These are phyloP conservation scores for Philotrypesis tridentata DNA, from an alignment of 1,140 invertebrate species.

Conservation along the genomic window DNA sequence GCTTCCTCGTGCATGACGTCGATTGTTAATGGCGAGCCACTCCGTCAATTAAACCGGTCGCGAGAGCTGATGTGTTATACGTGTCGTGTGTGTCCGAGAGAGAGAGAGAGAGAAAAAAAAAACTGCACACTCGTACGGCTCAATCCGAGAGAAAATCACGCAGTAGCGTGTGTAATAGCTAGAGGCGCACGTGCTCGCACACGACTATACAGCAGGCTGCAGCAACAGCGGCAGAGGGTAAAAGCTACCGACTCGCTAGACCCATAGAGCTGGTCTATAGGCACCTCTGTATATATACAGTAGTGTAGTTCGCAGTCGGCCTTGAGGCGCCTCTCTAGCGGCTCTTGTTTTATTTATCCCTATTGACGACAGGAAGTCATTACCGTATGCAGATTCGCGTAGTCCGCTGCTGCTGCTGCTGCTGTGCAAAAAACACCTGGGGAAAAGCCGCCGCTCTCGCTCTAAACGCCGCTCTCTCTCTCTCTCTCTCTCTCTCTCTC, in stretches of 20 bases:
- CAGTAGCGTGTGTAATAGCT: no score
- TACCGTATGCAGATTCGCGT: constrained; percentile 62
- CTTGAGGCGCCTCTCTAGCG: background rate
- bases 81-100: no score
- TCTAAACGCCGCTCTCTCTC: background rate
- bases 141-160: constrained; percentile 2
- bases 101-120: no score
- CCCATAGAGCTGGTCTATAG: background rate
- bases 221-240: background rate
- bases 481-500: no score
- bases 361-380: constrained; percentile 65
- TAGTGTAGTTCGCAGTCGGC: background rate
- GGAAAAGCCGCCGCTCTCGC: constrained; percentile 16
- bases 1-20: no score
- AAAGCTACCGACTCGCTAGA: background rate
- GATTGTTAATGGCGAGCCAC: no score
- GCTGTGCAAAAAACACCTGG: background rate
- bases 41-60: background rate
- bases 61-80: no score
- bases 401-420: background rate
- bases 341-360: constrained; percentile 57
- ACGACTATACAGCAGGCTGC: no score
- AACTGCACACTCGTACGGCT: background rate
- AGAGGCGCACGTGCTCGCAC: no score
- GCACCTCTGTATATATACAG: background rate